Base-by-base conservation (phyloP, 1,140 invertebrate genomes). In the Microplitis mediator region DNA sequence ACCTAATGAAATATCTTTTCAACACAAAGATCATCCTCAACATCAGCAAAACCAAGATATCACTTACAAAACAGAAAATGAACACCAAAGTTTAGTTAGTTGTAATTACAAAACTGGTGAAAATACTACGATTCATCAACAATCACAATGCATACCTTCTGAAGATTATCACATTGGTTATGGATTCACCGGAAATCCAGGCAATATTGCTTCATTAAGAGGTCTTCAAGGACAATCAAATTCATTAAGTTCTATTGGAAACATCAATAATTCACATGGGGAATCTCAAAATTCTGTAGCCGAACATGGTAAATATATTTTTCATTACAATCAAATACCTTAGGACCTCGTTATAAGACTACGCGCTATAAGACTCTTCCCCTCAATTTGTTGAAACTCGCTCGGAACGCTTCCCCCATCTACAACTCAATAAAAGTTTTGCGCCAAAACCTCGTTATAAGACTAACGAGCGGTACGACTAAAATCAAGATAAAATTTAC, bases 91-190 rank as follows among this genome's bases (percentile, higher is more conserved):
- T 2, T 71, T 84, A 69, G 74, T 78, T 60, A 80, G 72, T 69
- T 76, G 74, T 45, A 72, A 69, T 35, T 84, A 81, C 45, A 86
- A 85, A 67, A 75, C 73, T 56, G 58, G 32, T 45, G 65, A 56
- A 4, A 77, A 76, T 58, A 45, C 71, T 6, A 36, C 54, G n/a
- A 63, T 63, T 31, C 75, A 71, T 5, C 45, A 63, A 9, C 73
- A 69, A 3, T n/a, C 11, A 34, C 65, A 67, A 52, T 23, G 50
- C 66, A 75, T 50, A 71, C 73, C 23, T 73, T 74, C 11, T 71
- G 84, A 85, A 66, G 86, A 87, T 70, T 87, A 86, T 75, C 86
- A 86, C 65, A 74, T 80, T 4, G 80, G 81, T 36, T 87, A 87
- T 16, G 84, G 81, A 0, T 66, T 83, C 2, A 76, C 74, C 0